Evolutionary conservation across 2,888 invertebrate species (phyloP).

Genomic region (Tuta absoluta): DNA sequence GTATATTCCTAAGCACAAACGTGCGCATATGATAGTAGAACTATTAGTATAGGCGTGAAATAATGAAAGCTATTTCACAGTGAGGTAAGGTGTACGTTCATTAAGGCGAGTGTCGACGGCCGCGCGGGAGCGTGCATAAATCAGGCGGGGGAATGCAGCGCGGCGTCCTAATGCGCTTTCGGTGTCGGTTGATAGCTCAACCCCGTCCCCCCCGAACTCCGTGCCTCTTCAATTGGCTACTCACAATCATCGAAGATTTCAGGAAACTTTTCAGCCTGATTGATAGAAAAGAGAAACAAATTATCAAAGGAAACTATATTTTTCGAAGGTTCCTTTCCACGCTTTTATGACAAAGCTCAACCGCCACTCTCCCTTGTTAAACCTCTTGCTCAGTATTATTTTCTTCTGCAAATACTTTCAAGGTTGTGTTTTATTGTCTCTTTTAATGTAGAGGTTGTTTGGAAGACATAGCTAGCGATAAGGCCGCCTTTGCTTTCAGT

Average conservation of each 20-base stretch:
- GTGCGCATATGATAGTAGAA: constrained; percentile 24
- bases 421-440: no score
- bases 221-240: constrained; percentile 42
- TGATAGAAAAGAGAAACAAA: no score
- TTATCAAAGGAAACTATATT: no score
- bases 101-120: constrained; percentile 73
- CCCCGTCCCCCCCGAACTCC: constrained; percentile 36
- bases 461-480: no score
- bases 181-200: constrained; percentile 73
- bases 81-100: constrained; percentile 75
- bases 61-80: constrained; percentile 72
- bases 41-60: constrained; percentile 73
- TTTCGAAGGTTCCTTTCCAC: no score
- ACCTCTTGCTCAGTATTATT: no score
- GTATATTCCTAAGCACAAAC: background rate
- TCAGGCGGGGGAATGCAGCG: constrained; percentile 72
- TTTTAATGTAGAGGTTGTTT: no score
- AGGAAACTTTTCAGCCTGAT: constrained; percentile 26
- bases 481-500: no score
- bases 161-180: constrained; percentile 78
- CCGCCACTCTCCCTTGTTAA: no score
- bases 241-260: constrained; percentile 38
- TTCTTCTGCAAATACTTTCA: no score
- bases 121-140: constrained; percentile 70
- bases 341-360: no score